Conservation (phyloP, 2,797 vertebrate genomes). For the Sebastes steindachneri region DNA sequence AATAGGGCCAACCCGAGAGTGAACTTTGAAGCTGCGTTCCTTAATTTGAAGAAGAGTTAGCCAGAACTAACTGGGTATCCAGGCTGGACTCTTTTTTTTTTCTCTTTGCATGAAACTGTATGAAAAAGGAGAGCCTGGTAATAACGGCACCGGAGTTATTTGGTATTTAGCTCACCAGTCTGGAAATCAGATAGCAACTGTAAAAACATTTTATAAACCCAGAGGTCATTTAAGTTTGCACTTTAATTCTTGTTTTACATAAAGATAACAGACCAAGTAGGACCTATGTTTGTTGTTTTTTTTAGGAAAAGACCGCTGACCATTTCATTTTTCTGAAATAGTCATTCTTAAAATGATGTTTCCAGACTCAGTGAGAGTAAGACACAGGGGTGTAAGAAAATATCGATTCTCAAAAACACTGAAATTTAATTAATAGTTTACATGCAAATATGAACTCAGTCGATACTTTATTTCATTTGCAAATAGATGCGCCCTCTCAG, state of each 20-base stretch:
- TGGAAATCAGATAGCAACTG: background rate
- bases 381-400: too few species aligned
- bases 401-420: too few species aligned
- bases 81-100: conserved; percentile 9
- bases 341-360: background rate
- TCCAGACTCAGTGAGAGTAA: background rate
- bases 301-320: background rate
- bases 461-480: too few species aligned
- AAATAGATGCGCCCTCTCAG: too few species aligned
- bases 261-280: background rate
- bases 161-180: background rate
- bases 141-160: background rate
- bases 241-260: background rate
- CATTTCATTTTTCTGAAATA: background rate
- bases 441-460: too few species aligned
- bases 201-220: background rate
- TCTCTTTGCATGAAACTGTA: background rate
- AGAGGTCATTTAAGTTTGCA: background rate
- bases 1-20: conserved; percentile 73
- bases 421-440: too few species aligned
- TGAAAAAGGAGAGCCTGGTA: conserved; percentile 10
- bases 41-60: conserved; percentile 50
- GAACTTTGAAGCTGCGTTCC: conserved; percentile 67
- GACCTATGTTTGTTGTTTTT: background rate
- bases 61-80: conserved; percentile 18